Evolutionary conservation across 2,797 vertebrate genomes (phyloP), one percentile per base, ranked within the genome.

Genomic region (Lagocephalus sceleratus): DNA sequence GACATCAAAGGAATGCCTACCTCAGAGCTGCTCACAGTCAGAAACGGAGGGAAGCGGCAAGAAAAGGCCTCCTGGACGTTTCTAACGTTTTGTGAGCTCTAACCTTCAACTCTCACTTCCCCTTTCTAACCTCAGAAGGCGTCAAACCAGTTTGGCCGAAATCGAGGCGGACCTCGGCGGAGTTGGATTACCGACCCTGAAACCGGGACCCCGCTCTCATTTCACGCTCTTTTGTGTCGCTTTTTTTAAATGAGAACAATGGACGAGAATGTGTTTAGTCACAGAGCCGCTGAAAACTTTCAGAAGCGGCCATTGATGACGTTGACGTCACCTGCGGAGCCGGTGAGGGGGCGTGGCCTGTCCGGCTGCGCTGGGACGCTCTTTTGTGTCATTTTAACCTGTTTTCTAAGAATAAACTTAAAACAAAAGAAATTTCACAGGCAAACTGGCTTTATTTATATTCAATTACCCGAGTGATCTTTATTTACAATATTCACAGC

Each of bases 371-470:
- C 23, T 7, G 7, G 23, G 23, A 25, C 23, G 23, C 23, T 25
- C 4, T 25, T 25, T 25, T n/a, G n/a, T n/a, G n/a, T n/a, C n/a
- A n/a, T n/a, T n/a, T n/a, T n/a, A n/a, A n/a, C n/a, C n/a, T n/a
- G n/a, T n/a, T n/a, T n/a, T n/a, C n/a, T n/a, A n/a, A n/a, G n/a
- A n/a, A n/a, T n/a, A n/a, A n/a, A n/a, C n/a, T n/a, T n/a, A n/a
- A n/a, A n/a, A n/a, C n/a, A n/a, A n/a, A n/a, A 35, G 3, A 35
- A 12, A 35, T 12, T 10, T 35, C 32, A 35, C 12, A 5, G 11
- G 6, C 20, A 53, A 32, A 54, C 12, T 16, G 10, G 38, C 42
- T 69, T 63, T 65, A 81, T 74, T 76, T 23, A 16, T 42, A 58
- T 53, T 3, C 29, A 0, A n/a, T 25, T 5, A 49, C 23, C 32